Evolutionary conservation across 2,888 invertebrate species (phyloP), one percentile per base, ranked within the genome.

Genomic region (Papilio protenor): DNA sequence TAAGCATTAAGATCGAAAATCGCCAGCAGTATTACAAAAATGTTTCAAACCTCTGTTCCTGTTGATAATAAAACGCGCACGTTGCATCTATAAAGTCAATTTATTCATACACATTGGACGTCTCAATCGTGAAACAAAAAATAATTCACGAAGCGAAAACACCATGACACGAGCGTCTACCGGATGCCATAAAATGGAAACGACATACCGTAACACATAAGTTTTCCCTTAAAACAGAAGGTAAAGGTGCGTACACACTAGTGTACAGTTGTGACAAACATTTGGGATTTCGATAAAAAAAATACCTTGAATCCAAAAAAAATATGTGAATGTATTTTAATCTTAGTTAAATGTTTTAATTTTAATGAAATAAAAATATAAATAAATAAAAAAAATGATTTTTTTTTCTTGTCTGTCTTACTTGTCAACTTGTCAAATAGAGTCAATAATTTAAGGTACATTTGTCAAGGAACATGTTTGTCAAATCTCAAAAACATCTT

Each of bases 181-280:
- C 79, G 81, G 81, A 81, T 78, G 78, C 76, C 52, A 77, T 81
- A 80, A 81, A 81, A 80, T 78, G 79, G 77, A 72, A 79, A 80
- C 80, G 77, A 75, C 82, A 79, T 81, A 84, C 84, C 83, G 85
- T 85, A 85, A 84, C 83, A 85, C 87, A 88, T 89, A 89, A 89
- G 87, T 88, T 88, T 86, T 87, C 86, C 87, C 85, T 87, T 85
- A 86, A 87, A 88, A 87, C 87, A 86, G 84, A 85, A 81, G 84
- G 81, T 64, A 78, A 72, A 57, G 78, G 72, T 47, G 14, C 18
- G 40, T 69, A 75, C 73, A 78, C 77, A 76, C 79, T 74, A 69
- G 79, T 70, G 72, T 47, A 23, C 14, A 55, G 47, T 5, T 12
- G 61, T 27, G n/a, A 33, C 21, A 52, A 69, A 71, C 70, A 27